Base-by-base conservation (phyloP, 1,140 invertebrate species). In the Papilio glaucus region DNA sequence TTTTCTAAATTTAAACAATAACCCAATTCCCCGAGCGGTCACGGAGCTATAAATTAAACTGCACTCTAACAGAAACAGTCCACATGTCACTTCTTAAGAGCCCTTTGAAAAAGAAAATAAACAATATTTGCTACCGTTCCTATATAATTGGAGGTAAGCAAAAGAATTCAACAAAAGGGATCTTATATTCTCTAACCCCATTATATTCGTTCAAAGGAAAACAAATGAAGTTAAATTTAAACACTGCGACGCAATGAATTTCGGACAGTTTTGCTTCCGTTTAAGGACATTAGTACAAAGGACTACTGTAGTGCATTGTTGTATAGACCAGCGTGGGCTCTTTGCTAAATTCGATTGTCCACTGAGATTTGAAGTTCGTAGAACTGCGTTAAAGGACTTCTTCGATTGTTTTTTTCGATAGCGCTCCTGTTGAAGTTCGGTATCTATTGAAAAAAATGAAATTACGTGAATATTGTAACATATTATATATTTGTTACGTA, bases 91-190 rank as follows among this genome's bases (percentile, higher is more conserved):
- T 79, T 83, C 79, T 86, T 86, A 80, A 88, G 89, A 86, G 81
- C 79, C 72, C 81, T 87, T 87, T 86, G 77, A 84, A 85, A 81
- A 83, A 77, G 84, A 87, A 90, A 89, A 91, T 80, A 92, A 87
- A 90, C 87, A 92, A 89, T 87, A 91, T 92, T 91, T 86, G 88
- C 90, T 91, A 89, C 90, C 82, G 88, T 85, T 81, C 69, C 77
- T 74, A 67, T 79, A 76, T 79, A 82, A 86, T 84, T 83, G 80
- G 78, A 85, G 82, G 81, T 85, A 79, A 82, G 71, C 41, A 79
- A 76, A 82, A 86, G 83, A 84, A 82, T 83, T 24, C 71, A 82
- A 87, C 86, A 89, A 90, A 57, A 82, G 78, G 83, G 72, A 75
- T 75, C 72, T 76, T 76, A 79, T 74, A 57, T 75, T 83, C 72